Percentiles rank a stretch among this genome's conserved stretches.
Conservation (phyloP, 2,113 vertebrate genomes). For the Tachycineta bicolor region DNA sequence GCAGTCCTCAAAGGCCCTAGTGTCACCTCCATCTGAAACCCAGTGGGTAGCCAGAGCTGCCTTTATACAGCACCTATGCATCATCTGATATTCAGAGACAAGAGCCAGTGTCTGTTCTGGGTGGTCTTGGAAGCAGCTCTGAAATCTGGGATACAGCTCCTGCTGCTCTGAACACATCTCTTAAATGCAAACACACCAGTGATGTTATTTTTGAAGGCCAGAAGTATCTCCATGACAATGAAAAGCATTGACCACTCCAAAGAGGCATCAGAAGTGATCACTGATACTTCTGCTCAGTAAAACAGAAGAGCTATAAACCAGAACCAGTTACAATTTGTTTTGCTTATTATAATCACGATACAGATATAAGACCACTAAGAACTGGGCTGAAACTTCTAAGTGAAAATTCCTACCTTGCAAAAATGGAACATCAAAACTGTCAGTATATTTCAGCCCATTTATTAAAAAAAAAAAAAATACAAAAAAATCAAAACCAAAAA, state of each 20-base stretch:
- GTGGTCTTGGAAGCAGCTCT: not conserved
- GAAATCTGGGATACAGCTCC: not conserved
- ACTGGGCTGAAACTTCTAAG: not conserved
- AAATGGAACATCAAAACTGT: not conserved
- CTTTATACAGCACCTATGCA: fast-evolving
- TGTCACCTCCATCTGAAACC: not conserved
- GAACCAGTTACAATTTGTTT: not conserved
- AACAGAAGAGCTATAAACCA: not conserved
- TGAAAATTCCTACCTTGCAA: not conserved
- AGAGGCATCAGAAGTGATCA: not conserved
- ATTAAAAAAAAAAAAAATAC: not conserved
- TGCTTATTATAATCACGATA: not conserved
- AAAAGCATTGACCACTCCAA: not conserved
- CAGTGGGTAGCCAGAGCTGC: not conserved
- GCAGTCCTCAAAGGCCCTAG: fast-evolving
- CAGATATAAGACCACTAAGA: not conserved
- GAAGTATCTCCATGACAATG: not conserved
- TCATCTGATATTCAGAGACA: not conserved
- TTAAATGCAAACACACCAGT: not conserved
- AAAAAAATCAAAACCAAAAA: not conserved
- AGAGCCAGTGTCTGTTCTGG: not conserved
- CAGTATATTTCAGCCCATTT: not conserved
- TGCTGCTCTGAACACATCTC: not conserved
- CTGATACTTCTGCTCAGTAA: not conserved
- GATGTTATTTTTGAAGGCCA: not conserved